Evolutionary conservation across 2,113 vertebrate genomes (phyloP).

Genomic region (Manacus vitellinus): DNA sequence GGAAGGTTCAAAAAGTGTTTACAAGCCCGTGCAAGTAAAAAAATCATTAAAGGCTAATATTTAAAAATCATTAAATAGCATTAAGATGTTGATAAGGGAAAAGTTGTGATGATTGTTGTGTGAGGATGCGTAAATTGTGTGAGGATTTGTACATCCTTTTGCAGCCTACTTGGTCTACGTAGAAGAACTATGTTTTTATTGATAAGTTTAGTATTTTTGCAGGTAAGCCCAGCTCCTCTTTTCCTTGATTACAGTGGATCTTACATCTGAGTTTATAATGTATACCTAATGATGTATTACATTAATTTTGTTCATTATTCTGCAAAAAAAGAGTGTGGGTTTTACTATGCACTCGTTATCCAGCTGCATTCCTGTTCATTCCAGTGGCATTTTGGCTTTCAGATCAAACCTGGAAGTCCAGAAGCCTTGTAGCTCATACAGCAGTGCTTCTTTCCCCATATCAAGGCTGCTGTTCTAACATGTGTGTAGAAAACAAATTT

Average conservation of each 20-base stretch:
- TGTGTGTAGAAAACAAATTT: background rate
- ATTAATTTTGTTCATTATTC: background rate
- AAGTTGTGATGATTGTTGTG: background rate
- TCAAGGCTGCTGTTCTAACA: background rate
- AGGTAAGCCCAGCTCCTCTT: background rate
- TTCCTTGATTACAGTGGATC: background rate
- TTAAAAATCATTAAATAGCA: background rate
- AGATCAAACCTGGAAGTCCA: background rate
- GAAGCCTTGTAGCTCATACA: background rate
- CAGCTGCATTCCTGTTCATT: background rate
- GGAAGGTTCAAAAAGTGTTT: background rate
- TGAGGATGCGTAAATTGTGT: background rate
- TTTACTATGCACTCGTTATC: background rate
- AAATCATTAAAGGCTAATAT: background rate
- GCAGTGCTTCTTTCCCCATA: background rate
- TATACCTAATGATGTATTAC: background rate
- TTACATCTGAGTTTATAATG: background rate
- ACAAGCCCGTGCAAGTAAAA: background rate
- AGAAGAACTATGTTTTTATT: background rate
- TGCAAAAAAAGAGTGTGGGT: background rate
- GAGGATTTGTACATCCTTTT: background rate
- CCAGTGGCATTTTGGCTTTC: background rate
- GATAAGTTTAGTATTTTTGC: background rate
- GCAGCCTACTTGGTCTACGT: rapidly evolving
- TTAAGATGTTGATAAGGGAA: background rate